Conservation (phyloP, 2,888 invertebrate species). For the Tyria jacobaeae region DNA sequence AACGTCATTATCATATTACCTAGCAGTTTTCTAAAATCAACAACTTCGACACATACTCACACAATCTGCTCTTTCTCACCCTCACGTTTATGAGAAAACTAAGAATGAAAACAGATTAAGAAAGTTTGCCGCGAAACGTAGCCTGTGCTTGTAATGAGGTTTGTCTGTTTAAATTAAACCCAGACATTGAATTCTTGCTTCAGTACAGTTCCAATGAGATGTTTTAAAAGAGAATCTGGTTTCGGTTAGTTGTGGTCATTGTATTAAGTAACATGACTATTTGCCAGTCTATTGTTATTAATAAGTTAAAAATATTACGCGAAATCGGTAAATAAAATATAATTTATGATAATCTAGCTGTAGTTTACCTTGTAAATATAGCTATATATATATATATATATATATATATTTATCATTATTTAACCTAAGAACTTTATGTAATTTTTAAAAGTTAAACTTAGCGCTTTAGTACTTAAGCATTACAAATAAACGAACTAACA, state of each 20-base stretch:
- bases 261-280: too few relatives aligned
- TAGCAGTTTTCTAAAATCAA: conserved; percentile 2
- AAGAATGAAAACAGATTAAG: conserved; percentile 75
- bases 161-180: conserved; percentile 72
- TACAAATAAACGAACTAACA: too few relatives aligned
- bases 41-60: neutral
- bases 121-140: conserved; percentile 68
- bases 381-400: too few relatives aligned
- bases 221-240: conserved; percentile 12
- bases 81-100: conserved; percentile 75
- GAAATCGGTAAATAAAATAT: too few relatives aligned
- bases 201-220: conserved; percentile 25
- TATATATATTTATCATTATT: too few relatives aligned
- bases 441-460: too few relatives aligned
- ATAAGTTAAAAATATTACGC: too few relatives aligned
- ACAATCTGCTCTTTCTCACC: conserved; percentile 64
- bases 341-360: too few relatives aligned
- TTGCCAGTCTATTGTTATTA: too few relatives aligned
- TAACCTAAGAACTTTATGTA: too few relatives aligned
- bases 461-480: too few relatives aligned
- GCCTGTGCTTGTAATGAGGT: conserved; percentile 68
- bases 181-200: conserved; percentile 55
- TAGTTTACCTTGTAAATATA: too few relatives aligned
- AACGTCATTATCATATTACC: neutral
- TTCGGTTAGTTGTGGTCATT: neutral